A percentile compares a stretch with the other conserved stretches of the same genome.
Conservation (phyloP, 2,797 vertebrate species). For the Lagocephalus sceleratus region DNA sequence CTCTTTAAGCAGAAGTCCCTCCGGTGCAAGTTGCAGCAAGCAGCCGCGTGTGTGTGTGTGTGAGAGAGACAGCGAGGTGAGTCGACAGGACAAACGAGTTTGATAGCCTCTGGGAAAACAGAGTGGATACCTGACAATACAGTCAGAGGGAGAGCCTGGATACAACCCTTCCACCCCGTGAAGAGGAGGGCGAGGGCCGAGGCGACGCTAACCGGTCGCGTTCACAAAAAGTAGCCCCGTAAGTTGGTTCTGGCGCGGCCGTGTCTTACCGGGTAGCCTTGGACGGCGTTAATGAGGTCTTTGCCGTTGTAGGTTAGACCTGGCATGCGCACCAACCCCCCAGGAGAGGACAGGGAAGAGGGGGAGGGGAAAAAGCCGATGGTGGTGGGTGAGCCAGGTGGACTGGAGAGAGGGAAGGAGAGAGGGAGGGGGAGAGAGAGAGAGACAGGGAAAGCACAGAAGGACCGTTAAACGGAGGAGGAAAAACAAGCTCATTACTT, state of each 20-base stretch:
- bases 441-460: constrained; percentile 12
- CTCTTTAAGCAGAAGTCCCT: constrained; percentile 11
- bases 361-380: constrained; percentile 87
- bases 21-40: constrained; percentile 70
- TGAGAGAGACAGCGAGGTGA: constrained; percentile 60
- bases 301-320: constrained; percentile 89
- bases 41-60: constrained; percentile 33
- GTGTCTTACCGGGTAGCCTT: constrained; percentile 89
- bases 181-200: constrained; percentile 25
- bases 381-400: constrained; percentile 91
- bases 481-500: neutral
- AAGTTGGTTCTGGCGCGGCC: neutral
- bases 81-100: constrained; percentile 78
- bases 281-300: constrained; percentile 91
- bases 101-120: constrained; percentile 68
- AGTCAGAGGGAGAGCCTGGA: constrained; percentile 59
- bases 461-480: constrained; percentile 9
- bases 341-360: constrained; percentile 72
- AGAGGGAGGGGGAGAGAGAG: constrained; percentile 81
- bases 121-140: constrained; percentile 62
- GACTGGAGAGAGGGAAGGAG: constrained; percentile 75
- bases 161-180: constrained; percentile 36
- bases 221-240: neutral
- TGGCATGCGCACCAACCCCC: constrained; percentile 87
- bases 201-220: constrained; percentile 2